Evolutionary conservation across 2,113 vertebrate genomes (phyloP), one percentile per base, ranked within the genome.

Genomic region (Climacteris rufus): DNA sequence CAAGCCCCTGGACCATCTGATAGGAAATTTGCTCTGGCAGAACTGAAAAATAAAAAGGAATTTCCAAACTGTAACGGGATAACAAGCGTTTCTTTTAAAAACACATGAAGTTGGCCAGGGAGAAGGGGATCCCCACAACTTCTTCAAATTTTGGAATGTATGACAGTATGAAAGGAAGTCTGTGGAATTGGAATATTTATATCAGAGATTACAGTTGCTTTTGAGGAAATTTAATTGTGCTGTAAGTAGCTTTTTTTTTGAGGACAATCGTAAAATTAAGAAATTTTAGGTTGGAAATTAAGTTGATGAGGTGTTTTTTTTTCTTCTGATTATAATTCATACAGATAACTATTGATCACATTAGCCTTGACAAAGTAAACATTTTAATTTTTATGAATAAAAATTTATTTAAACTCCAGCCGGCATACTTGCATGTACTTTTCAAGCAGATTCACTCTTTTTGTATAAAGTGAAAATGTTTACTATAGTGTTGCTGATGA

Each of bases 41-140:
- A 79, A 72, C 3, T 68, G 84, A 94, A 88, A 90, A 97, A 97
- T 96, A 96, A 96, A 97, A 87, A 64, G 0, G 9, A 19, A 68
- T 96, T 93, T 85, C 70, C 86, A 90, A 96, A 89, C 80, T 78
- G 54, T 78, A n/a, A 49, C 0, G 53, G 60, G 79, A 94, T 83
- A 97, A 1, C 47, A 93, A 93, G 94, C 12, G 49, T 96, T 92
- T 96, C 75, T 93, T 97, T 97, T 56, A 60, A 92, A 90, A 81
- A 40, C 24, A 77, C 27, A 65, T 54, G 4, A 63, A 89, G 44
- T 72, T 82, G 77, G 64, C 68, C 91, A 87, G 87, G 80, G 74
- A 78, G 76, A 92, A 91, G 85, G 79, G 89, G 50, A 90, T 81
- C 56, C 95, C 83, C 65, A 56, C 50, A 80, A 44, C 52, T 93